Conservation (phyloP, 2,888 invertebrate genomes). For the Andrena marginata region DNA sequence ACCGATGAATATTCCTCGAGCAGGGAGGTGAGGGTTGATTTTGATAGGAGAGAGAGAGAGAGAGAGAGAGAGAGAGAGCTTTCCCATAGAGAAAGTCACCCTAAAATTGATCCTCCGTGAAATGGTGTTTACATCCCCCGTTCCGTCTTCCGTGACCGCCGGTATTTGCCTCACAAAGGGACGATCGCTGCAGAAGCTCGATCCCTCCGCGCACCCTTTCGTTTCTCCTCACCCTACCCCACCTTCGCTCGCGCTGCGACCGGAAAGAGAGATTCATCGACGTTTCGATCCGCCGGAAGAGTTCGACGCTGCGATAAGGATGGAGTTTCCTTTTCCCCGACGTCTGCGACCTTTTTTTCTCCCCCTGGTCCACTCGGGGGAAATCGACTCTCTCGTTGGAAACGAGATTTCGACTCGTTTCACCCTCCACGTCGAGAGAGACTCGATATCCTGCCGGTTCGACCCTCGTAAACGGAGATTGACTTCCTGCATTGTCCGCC, state of each 20-base stretch:
- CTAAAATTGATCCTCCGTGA: constrained; percentile 47
- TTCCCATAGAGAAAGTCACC: constrained; percentile 16
- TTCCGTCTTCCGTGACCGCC: constrained; percentile 18
- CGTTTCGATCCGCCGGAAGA: constrained; percentile 48
- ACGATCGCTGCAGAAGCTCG: constrained; percentile 19
- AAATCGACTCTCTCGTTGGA: constrained; percentile 14
- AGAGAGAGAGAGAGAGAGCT: constrained; percentile 15
- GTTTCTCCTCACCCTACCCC: neutral
- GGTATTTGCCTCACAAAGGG: constrained; percentile 60
- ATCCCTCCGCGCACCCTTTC: constrained; percentile 23
- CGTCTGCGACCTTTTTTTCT: constrained; percentile 28
- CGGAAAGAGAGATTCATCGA: constrained; percentile 50
- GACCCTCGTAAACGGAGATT: neutral
- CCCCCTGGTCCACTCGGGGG: neutral
- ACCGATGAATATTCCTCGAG: constrained; percentile 43
- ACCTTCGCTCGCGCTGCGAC: constrained; percentile 11
- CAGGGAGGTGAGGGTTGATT: constrained; percentile 18
- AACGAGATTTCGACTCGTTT: constrained; percentile 31
- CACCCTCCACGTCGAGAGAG: constrained; percentile 14
- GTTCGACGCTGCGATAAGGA: constrained; percentile 42
- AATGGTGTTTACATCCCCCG: constrained; percentile 59
- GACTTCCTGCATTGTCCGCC: neutral
- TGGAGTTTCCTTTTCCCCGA: constrained; percentile 29
- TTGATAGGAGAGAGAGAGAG: constrained; percentile 36
- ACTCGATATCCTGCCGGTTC: neutral